These are phyloP conservation scores for Acanthis flammea DNA, from an alignment of 2,797 vertebrate species.

Conservation along the genomic window DNA sequence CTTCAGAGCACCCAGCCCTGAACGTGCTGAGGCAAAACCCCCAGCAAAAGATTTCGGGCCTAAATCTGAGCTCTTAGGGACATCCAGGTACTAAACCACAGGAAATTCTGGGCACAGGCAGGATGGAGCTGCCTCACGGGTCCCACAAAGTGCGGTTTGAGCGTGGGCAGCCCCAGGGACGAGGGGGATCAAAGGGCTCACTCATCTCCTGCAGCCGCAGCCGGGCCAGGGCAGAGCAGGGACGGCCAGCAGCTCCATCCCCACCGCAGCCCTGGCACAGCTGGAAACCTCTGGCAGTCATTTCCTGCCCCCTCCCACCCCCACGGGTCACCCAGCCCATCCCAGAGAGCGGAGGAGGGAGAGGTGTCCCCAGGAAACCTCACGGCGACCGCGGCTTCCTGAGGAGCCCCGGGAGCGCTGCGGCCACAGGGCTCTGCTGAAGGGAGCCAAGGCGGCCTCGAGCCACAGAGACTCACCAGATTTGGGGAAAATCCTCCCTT, in stretches of 20 bases:
- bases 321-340: not conserved
- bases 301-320: not conserved
- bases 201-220: not conserved
- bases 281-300: slow-evolving; percentile 5
- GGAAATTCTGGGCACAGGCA: not conserved
- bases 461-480: accelerated
- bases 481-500: not conserved
- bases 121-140: accelerated
- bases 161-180: not conserved
- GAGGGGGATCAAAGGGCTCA: accelerated
- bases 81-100: not conserved
- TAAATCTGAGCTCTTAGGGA: not conserved
- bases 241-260: not conserved
- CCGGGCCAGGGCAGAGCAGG: accelerated
- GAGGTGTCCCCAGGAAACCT: slow-evolving; percentile 8
- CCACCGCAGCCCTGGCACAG: not conserved
- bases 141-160: accelerated
- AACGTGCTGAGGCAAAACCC: accelerated
- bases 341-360: not conserved
- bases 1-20: accelerated
- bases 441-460: not conserved
- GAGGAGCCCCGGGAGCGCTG: not conserved
- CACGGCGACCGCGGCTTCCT: not conserved
- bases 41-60: accelerated
- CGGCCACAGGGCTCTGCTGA: not conserved